phyloP scores from a whole-genome alignment of 2,113 vertebrate genomes.

The Phylloscopus trochiloides region DNA sequence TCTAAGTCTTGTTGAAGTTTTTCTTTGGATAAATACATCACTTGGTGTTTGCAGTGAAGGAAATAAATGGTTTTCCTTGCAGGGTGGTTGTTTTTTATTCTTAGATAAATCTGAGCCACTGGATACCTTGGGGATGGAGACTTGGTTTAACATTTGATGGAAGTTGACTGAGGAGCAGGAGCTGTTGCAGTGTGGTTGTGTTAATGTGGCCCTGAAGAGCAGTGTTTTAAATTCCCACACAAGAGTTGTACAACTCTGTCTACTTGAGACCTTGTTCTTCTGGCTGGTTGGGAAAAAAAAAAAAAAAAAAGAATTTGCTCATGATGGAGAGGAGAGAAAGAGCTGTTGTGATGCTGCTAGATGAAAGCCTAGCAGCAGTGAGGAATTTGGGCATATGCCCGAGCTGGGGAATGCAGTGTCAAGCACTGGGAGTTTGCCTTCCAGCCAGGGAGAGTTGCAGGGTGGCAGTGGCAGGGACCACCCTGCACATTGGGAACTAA shows the following conservation, averaged over 20 bases:
- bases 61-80: background rate
- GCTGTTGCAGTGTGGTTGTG: background rate
- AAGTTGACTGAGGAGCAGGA: background rate
- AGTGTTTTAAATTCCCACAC: background rate
- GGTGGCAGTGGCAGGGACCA: background rate
- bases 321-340: background rate
- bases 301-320: background rate
- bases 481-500: background rate
- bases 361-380: background rate
- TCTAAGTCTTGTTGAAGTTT: background rate
- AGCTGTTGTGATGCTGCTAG: background rate
- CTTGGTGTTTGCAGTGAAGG: background rate
- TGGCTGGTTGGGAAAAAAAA: background rate
- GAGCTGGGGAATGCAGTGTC: background rate
- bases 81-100: background rate
- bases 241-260: background rate
- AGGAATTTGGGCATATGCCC: background rate
- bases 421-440: background rate
- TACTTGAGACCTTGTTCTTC: background rate
- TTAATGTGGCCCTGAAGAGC: background rate
- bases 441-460: background rate
- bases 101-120: background rate
- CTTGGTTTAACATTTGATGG: background rate
- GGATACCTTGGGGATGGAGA: background rate
- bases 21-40: background rate